Conservation (phyloP, 92 coral and sea anemone species). For the Ricordea florida region DNA sequence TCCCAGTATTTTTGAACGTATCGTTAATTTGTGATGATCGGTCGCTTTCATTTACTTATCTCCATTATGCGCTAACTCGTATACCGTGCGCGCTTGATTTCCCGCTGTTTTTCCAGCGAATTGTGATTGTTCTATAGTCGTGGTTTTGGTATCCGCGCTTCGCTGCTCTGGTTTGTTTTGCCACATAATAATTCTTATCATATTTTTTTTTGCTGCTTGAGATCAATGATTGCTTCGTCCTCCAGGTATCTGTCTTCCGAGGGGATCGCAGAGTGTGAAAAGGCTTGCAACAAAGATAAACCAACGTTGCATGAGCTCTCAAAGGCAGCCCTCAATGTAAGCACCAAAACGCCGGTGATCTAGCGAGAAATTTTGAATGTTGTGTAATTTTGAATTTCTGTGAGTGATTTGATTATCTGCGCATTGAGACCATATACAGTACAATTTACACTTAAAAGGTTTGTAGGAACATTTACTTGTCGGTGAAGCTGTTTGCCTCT, state of each 20-base stretch:
- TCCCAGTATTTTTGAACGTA: slow-evolving; percentile 2
- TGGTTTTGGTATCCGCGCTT: slow-evolving; percentile 13
- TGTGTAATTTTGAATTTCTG: background rate
- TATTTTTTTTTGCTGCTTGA: background rate
- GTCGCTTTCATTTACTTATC: background rate
- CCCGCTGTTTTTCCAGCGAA: slow-evolving; percentile 2
- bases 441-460: slow-evolving; percentile 10
- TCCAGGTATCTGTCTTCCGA: slow-evolving; percentile 91
- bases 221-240: slow-evolving; percentile 6
- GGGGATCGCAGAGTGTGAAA: slow-evolving; percentile 93
- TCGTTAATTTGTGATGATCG: background rate
- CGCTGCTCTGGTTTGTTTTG: too few relatives aligned
- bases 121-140: slow-evolving; percentile 12
- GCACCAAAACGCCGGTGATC: too few relatives aligned
- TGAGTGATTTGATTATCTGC: background rate
- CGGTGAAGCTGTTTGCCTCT: slow-evolving; percentile 64
- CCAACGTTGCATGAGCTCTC: slow-evolving; percentile 73
- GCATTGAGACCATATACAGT: background rate
- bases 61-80: background rate
- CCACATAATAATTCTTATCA: too few relatives aligned
- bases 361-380: too few relatives aligned
- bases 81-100: slow-evolving; percentile 10
- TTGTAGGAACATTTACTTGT: slow-evolving; percentile 56
- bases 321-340: slow-evolving; percentile 95
- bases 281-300: slow-evolving; percentile 78